Conservation (phyloP, 2,888 invertebrate species). For the Amaurobius ferox region DNA sequence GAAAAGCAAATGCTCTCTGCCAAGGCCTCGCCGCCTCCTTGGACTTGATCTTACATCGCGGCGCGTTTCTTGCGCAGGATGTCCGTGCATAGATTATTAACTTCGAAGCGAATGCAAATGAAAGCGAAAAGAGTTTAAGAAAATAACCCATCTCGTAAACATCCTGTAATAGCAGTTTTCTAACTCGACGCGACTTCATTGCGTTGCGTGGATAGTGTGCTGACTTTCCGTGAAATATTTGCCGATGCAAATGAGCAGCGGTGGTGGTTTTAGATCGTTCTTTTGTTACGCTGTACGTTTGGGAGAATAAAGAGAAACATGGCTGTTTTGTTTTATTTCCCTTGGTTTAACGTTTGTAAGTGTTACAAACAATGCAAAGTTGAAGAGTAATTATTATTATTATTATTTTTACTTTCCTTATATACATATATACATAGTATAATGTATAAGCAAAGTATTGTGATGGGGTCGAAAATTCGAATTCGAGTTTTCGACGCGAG, state of each 20-base stretch:
- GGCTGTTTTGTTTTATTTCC: no score
- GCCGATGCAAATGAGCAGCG: neutral
- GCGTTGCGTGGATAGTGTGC: no score
- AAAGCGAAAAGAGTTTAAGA: neutral
- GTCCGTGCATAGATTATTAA: constrained; percentile 3
- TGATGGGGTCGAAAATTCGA: no score
- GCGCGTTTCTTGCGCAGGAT: neutral
- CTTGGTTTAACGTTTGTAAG: no score
- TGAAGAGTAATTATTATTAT: no score
- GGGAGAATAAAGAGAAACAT: no score
- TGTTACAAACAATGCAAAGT: no score
- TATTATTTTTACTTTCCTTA: no score
- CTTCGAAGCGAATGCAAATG: neutral
- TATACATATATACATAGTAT: no score
- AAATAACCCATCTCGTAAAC: neutral
- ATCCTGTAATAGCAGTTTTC: neutral
- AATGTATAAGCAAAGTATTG: no score
- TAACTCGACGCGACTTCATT: no score
- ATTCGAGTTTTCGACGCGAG: no score
- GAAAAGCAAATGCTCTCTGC: neutral
- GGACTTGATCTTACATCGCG: constrained; percentile 5
- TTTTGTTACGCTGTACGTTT: neutral
- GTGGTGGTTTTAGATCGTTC: neutral
- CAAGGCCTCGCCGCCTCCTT: neutral
- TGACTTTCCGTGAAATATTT: neutral